Evolutionary conservation across 35 echinoderm and acorn worm genomes (phyloP).

Genomic region (Diadema setosum): DNA sequence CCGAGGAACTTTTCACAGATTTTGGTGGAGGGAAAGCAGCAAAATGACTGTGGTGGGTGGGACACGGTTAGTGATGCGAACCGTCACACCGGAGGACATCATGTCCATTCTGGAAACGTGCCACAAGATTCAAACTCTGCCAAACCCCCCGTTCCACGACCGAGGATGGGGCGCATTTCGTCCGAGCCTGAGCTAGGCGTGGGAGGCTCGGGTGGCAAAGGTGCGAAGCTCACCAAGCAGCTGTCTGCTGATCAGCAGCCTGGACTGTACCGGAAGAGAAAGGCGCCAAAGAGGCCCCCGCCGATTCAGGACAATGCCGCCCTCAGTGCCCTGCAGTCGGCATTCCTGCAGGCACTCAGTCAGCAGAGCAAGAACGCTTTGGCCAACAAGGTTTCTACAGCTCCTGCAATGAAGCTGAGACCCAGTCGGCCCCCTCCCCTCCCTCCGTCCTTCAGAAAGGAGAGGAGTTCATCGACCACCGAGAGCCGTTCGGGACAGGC

Average conservation of each 20-base stretch:
- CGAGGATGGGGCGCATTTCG: not conserved
- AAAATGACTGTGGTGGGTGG: no score
- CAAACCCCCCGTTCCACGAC: not conserved
- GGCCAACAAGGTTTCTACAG: no score
- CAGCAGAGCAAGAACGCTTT: not conserved
- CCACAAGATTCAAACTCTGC: no score
- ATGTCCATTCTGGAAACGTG: no score
- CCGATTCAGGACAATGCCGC: not conserved
- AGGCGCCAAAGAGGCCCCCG: not conserved
- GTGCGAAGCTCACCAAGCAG: not conserved
- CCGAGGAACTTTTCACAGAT: no score
- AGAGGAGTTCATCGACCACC: not conserved
- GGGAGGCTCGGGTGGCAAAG: no score
- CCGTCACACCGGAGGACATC: no score
- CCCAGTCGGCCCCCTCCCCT: not conserved
- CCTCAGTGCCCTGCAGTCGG: not conserved
- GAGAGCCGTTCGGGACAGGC: no score
- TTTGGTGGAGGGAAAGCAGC: no score
- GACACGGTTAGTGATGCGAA: not conserved
- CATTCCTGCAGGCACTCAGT: not conserved
- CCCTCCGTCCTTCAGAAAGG: not conserved
- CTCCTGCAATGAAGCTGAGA: not conserved
- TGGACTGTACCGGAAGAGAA: not conserved
- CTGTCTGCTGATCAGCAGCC: not conserved
- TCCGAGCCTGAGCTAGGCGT: not conserved